Base-by-base conservation (phyloP, 2,797 vertebrate genomes). In the Phoebastria nigripes region DNA sequence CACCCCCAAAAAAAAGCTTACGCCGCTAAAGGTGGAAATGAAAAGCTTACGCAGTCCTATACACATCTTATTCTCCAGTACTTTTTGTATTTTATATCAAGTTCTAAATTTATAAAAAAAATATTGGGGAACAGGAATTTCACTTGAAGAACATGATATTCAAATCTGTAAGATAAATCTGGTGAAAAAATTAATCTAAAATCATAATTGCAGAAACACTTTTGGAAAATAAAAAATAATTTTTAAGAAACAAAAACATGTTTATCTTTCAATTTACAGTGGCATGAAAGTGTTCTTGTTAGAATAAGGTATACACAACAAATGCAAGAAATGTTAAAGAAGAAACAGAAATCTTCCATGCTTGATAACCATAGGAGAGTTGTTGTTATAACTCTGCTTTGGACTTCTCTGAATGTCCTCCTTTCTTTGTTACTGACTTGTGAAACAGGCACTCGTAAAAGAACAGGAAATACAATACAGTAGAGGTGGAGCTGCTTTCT, bases 231-330 rank as follows among this genome's bases (percentile, higher is more conserved):
- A 71, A 39, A 17, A 21, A 5, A 9, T 22, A 2, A 28, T 21
- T 73, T 25, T 55, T 4, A 82, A 66, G 20, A 25, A 69, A 39
- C 4, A n/a, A 70, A 73, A 6, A 0, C 2, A 12, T 0, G 4
- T 24, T 87, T 79, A 11, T n/a, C 11, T 54, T 56, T 22, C 78
- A 78, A 59, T 42, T 33, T 28, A n/a, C 15, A 65, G 15, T 24
- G 24, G 39, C 8, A 22, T n/a, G 31, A 8, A 62, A 3, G 5
- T 29, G 17, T 15, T 90, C 7, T 44, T 49, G 15, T 5, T 65
- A 58, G 33, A 63, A 41, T 1, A 42, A 15, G 4, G 2, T 4
- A 39, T 2, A 54, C 2, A 70, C 1, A 65, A 54, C 4, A 29
- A 67, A 61, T 24, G 41, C 12, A 78, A 51, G 12, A 59, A 24